Conservation (phyloP, 2,113 vertebrate genomes). For the Sceloporus undulatus region DNA sequence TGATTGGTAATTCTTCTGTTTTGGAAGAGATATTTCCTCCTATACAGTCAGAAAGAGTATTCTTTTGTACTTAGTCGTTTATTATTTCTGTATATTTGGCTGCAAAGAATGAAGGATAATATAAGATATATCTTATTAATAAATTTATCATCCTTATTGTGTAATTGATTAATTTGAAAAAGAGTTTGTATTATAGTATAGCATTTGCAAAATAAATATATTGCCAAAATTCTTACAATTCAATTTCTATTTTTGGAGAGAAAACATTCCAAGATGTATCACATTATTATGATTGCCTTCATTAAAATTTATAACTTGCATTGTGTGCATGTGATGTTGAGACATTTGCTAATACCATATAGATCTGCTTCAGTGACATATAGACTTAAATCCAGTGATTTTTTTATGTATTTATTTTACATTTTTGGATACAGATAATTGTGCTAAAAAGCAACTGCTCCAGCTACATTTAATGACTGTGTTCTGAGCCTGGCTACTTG, state of each 20-base stretch:
- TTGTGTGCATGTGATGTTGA: background rate
- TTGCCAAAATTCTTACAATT: background rate
- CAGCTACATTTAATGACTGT: background rate
- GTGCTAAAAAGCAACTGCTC: background rate
- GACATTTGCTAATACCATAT: background rate
- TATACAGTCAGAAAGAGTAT: background rate
- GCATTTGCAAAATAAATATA: background rate
- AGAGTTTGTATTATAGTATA: background rate
- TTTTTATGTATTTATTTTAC: background rate
- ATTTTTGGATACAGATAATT: background rate
- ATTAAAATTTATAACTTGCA: background rate
- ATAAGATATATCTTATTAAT: background rate
- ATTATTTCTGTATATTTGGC: constrained; percentile 9
- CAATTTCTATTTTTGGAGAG: background rate
- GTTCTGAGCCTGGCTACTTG: background rate
- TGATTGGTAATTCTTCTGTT: constrained; percentile 63
- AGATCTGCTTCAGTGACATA: background rate
- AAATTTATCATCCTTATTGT: background rate
- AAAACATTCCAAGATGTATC: background rate
- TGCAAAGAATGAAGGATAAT: constrained; percentile 29
- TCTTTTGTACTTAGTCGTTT: constrained; percentile 46
- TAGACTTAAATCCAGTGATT: background rate
- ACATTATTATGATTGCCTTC: background rate
- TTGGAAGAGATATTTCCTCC: constrained; percentile 7
- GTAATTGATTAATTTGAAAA: constrained; percentile 12